Base-by-base conservation (phyloP, 2,888 invertebrate species). In the Hydraecia micacea region DNA sequence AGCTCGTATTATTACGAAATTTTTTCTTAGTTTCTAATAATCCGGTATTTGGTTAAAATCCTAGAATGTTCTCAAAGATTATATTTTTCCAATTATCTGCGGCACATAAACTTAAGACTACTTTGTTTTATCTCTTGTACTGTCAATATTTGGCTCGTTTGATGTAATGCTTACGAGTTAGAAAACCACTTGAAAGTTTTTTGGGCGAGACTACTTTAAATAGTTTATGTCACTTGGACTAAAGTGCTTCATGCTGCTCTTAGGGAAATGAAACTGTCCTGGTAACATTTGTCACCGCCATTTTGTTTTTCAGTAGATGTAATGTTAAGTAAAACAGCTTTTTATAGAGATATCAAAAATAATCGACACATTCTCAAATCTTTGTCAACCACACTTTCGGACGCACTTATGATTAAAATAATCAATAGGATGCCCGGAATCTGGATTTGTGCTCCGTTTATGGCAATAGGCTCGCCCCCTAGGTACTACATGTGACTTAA, bases 101-200 rank as follows among this genome's bases (percentile, higher is more conserved):
- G 25, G 39, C n/a, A 18, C 39, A n/a, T 28, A 77, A 78, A 81
- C 79, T 68, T 13, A n/a, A 60, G 21, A 52, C 69, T 21, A 62
- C n/a, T 69, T 52, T 63, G 62, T 73, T 68, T 62, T 21, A 63
- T 85, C 46, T 65, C 6, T 32, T 13, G 11, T 36, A 15, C 25
- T 67, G 52, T 39, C 36, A 55, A 55, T 73, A 65, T 46, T 55
- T 63, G 52, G n/a, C 13, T 15, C 62, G 18, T 63, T 82, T 55
- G 36, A 55, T 28, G 36, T 46, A 32, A 36, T 49, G 7, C 52
- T 42, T 42, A 9, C 21, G 82, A 74, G n/a, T 67, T 28, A 4
- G 28, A 25, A 36, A 68, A 28, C 25, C 39, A 55, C 36, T 52
- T 36, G 36, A 36, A 80, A 55, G 60, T 25, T 74, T 74, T 67